A percentile compares a stretch with the other conserved stretches of the same genome.
Evolutionary conservation across 2,113 vertebrate species (phyloP).

Genomic region (Eurystomus gularis): DNA sequence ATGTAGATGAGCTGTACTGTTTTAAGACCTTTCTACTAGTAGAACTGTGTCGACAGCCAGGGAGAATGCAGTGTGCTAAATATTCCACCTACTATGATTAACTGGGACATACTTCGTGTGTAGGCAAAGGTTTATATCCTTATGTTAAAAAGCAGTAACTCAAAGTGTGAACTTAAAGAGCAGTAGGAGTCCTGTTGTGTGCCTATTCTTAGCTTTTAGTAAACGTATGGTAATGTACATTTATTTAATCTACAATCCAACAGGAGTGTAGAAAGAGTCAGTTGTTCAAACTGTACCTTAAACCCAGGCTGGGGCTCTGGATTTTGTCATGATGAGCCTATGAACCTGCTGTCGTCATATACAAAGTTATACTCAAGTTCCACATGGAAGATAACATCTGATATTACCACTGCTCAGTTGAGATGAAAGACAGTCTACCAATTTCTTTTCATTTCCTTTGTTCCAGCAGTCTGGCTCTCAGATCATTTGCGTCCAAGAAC

Average conservation of each 20-base stretch:
- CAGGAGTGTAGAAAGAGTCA: background rate
- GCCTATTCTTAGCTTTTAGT: background rate
- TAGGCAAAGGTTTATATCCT: background rate
- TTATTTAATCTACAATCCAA: too few species aligned
- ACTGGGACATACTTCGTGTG: background rate
- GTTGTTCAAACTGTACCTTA: background rate
- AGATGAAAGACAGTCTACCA: background rate
- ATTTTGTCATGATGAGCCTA: background rate
- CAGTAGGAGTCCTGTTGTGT: background rate
- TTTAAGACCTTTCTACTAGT: background rate
- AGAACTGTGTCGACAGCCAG: background rate
- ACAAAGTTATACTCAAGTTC: background rate
- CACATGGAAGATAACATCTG: background rate
- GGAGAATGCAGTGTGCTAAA: background rate
- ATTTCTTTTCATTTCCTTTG: background rate
- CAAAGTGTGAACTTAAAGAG: background rate
- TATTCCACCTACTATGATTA: background rate
- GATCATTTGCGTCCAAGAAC: background rate
- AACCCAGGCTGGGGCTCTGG: background rate
- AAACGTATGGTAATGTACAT: too few species aligned
- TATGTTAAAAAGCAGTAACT: background rate
- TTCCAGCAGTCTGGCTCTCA: background rate
- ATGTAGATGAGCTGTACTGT: background rate
- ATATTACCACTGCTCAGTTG: background rate
- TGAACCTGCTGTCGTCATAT: background rate